Evolutionary conservation across 2,888 invertebrate genomes (phyloP).

Genomic region (Cryptocephalus primarius): DNA sequence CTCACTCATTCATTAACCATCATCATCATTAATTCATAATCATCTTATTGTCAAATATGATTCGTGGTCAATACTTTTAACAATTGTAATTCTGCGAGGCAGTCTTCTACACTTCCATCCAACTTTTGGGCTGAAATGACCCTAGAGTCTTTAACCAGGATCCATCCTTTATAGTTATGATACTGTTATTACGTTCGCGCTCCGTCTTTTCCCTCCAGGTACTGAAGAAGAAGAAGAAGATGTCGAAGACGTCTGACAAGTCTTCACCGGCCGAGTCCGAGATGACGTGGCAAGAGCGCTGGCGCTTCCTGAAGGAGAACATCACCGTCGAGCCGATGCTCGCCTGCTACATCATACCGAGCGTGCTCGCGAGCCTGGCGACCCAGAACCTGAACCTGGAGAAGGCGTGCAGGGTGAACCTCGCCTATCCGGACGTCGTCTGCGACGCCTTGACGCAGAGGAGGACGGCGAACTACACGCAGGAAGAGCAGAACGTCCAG

Average conservation of each 20-base stretch:
- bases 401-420: slow-evolving; percentile 77
- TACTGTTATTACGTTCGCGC: too few species aligned
- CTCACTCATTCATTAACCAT: too few species aligned
- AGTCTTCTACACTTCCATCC: too few species aligned
- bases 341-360: slow-evolving; percentile 58
- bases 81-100: too few species aligned
- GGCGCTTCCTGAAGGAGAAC: slow-evolving; percentile 46
- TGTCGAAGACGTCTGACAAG: slow-evolving; percentile 3
- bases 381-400: slow-evolving; percentile 78
- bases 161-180: too few species aligned
- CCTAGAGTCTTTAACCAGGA: too few species aligned
- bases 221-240: slow-evolving; percentile 9
- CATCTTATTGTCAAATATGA: too few species aligned
- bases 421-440: slow-evolving; percentile 57
- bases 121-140: too few species aligned
- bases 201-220: slow-evolving; percentile 9
- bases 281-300: slow-evolving; percentile 46
- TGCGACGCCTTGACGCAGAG: slow-evolving; percentile 68
- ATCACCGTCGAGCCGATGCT: slow-evolving; percentile 69
- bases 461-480: slow-evolving; percentile 54
- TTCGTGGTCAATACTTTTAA: too few species aligned
- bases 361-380: slow-evolving; percentile 57
- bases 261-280: slow-evolving; percentile 9
- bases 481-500: slow-evolving; percentile 55
- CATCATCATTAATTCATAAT: too few species aligned